Percentiles rank a stretch among this genome's conserved stretches.
Evolutionary conservation across 92 coral and sea anemone species (phyloP).

Genomic region (Phenganax stokvisi): DNA sequence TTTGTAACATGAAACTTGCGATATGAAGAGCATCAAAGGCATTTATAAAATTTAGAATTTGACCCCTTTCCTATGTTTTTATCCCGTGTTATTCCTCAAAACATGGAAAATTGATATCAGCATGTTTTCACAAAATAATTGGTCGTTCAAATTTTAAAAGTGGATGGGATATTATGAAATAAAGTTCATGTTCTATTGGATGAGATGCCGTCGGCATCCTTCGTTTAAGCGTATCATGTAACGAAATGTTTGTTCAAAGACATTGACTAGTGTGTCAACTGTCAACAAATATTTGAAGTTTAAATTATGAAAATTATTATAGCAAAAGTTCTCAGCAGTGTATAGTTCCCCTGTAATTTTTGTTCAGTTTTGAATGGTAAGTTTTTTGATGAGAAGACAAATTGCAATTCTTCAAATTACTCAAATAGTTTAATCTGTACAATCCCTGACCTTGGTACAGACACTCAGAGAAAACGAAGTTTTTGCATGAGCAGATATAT

Average conservation of each 20-base stretch:
- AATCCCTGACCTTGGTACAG: too few relatives aligned
- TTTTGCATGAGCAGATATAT: too few relatives aligned
- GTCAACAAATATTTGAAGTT: not conserved
- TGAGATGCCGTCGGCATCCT: too few relatives aligned
- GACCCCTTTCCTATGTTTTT: not conserved
- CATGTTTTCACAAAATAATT: not conserved
- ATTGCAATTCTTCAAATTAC: too few relatives aligned
- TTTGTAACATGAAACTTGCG: too few relatives aligned
- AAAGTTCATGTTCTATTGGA: not conserved
- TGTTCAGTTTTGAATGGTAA: too few relatives aligned
- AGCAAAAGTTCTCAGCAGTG: not conserved
- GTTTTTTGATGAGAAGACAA: too few relatives aligned
- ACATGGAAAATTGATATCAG: not conserved
- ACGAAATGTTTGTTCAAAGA: conserved; percentile 1
- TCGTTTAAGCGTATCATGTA: not conserved
- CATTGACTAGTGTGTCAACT: not conserved
- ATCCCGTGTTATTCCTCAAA: not conserved
- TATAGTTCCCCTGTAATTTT: too few relatives aligned
- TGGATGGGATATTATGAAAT: not conserved
- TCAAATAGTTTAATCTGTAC: too few relatives aligned
- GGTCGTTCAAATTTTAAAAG: not conserved
- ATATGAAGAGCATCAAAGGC: too few relatives aligned
- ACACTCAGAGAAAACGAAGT: too few relatives aligned
- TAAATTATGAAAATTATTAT: conserved; percentile 11
- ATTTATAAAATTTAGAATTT: not conserved